Conservation (phyloP, 2,797 vertebrate species). For the Distichodus sexfasciatus region DNA sequence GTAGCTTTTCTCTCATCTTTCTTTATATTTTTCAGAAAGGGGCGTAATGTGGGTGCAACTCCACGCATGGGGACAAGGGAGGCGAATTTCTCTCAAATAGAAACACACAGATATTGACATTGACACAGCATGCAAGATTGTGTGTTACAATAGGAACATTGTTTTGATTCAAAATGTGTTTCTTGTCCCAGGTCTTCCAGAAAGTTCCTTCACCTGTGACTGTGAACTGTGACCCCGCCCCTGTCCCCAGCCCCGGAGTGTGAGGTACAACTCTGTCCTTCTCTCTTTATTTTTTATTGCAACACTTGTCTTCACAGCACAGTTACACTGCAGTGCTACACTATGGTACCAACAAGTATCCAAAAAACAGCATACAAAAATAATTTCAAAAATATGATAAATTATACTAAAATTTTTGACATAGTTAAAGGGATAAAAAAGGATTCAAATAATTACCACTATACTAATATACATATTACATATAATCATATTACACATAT, state of each 20-base stretch:
- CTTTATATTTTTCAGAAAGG: neutral
- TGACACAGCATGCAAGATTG: neutral
- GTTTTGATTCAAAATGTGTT: constrained; percentile 6
- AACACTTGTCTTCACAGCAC: no score
- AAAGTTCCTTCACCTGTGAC: constrained; percentile 85
- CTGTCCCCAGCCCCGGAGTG: constrained; percentile 57
- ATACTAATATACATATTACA: no score
- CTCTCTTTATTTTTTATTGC: neutral
- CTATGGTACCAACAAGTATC: no score
- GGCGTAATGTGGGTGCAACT: no score
- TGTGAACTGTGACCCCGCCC: constrained; percentile 58
- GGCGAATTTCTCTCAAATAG: neutral
- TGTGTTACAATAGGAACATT: no score
- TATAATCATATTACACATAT: no score
- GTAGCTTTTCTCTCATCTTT: neutral
- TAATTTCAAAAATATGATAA: no score
- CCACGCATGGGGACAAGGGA: neutral
- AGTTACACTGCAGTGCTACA: no score
- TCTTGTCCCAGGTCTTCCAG: constrained; percentile 72
- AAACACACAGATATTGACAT: neutral
- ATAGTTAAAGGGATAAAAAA: no score
- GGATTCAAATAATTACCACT: no score
- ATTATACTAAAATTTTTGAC: no score
- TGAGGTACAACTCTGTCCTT: constrained; percentile 65
- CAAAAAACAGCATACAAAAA: no score